Percentiles rank a stretch among this genome's conserved stretches.
phyloP scores from a whole-genome alignment of 2,797 vertebrate genomes.

The Zalophus californianus region DNA sequence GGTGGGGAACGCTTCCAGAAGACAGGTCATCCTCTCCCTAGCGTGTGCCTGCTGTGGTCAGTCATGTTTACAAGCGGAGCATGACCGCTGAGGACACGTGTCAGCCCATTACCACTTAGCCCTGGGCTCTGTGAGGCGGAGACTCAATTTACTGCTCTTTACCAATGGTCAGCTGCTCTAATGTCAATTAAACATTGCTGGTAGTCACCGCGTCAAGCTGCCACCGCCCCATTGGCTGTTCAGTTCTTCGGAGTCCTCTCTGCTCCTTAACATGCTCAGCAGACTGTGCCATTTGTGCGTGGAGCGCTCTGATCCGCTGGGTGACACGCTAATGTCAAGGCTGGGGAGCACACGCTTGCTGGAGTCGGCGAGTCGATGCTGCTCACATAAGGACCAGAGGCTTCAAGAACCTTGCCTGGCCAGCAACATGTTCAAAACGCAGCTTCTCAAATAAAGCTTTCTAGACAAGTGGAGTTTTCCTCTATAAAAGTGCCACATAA shows the following conservation, averaged over 20 bases:
- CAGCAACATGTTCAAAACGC: not conserved
- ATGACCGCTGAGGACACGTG: not conserved
- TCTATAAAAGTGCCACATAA: not conserved
- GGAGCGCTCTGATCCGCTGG: not conserved
- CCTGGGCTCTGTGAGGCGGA: not conserved
- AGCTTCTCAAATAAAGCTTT: not conserved
- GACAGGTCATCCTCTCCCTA: not conserved
- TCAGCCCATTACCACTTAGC: not conserved
- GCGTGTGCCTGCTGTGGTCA: not conserved
- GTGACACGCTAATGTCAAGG: not conserved
- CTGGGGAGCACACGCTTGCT: not conserved
- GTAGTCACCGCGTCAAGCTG: not conserved
- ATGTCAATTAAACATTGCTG: not conserved
- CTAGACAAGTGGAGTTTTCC: not conserved
- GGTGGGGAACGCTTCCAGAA: not conserved
- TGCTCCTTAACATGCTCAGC: not conserved
- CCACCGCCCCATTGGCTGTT: not conserved
- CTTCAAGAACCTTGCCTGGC: not conserved
- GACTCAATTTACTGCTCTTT: not conserved
- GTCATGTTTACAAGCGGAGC: not conserved
- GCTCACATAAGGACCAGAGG: not conserved
- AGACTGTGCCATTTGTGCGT: not conserved
- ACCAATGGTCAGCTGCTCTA: not conserved
- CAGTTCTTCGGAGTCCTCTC: not conserved
- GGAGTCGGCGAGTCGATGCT: not conserved